These are phyloP conservation scores for Pionites leucogaster DNA, from an alignment of 2,113 vertebrate genomes.

Conservation along the genomic window DNA sequence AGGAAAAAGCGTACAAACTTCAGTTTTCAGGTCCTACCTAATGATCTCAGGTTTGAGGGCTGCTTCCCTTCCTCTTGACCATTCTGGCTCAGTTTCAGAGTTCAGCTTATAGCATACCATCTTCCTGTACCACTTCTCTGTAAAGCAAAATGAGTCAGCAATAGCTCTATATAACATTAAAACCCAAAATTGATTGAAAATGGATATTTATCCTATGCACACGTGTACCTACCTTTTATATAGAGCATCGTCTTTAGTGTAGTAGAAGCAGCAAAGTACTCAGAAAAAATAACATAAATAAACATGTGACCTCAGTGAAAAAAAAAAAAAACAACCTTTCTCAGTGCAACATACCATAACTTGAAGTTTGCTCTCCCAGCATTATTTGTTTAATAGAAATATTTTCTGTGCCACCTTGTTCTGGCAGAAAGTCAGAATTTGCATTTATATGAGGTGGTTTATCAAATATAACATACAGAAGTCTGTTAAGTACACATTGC, in stretches of 20 bases:
- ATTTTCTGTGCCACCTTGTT: slow-evolving; percentile 86
- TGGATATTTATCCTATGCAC: not conserved
- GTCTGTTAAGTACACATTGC: slow-evolving; percentile 87
- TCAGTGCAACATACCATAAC: slow-evolving; percentile 45
- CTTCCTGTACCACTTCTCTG: not conserved
- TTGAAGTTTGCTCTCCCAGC: slow-evolving; percentile 79
- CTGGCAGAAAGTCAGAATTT: slow-evolving; percentile 88
- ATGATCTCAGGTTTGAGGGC: not conserved
- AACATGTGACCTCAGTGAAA: slow-evolving; percentile 49
- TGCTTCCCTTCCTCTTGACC: not conserved
- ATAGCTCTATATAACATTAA: not conserved
- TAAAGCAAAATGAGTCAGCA: not conserved
- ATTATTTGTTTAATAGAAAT: slow-evolving; percentile 89
- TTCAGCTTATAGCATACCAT: not conserved
- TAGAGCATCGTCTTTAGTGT: not conserved
- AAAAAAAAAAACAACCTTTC: slow-evolving; percentile 9
- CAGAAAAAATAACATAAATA: slow-evolving; percentile 41
- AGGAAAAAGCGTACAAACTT: not conserved
- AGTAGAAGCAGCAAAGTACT: slow-evolving; percentile 51
- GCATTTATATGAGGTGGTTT: slow-evolving; percentile 90
- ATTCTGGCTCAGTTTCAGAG: not conserved
- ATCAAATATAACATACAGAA: slow-evolving; percentile 88
- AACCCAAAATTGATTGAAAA: not conserved
- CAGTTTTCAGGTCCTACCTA: not conserved
- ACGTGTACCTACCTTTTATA: not conserved